Conservation (phyloP, 2,113 vertebrate genomes). For the Vireo altiloquus region DNA sequence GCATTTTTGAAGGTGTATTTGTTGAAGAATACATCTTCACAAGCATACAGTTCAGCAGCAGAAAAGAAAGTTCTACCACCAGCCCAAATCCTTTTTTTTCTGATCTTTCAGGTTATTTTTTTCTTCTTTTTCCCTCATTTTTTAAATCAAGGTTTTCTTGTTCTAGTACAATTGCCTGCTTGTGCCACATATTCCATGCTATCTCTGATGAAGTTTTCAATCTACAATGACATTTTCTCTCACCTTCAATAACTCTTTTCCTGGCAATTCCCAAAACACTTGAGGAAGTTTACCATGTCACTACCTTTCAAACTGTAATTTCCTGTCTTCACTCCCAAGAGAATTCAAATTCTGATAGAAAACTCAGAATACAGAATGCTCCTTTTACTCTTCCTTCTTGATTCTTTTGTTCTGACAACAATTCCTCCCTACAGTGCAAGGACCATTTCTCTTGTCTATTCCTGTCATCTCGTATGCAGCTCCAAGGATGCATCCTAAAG, state of each 20-base stretch:
- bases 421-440: not conserved
- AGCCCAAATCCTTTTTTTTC: not conserved
- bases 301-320: not conserved
- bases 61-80: not conserved
- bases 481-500: not conserved
- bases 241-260: not conserved
- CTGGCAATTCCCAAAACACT: not conserved
- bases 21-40: not conserved
- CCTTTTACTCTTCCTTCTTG: not conserved
- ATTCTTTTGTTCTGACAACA: accelerated
- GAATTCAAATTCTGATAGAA: not conserved
- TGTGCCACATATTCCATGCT: not conserved
- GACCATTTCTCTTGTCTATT: not conserved
- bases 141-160: not conserved
- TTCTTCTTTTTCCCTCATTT: accelerated
- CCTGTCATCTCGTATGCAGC: not conserved
- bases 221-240: not conserved
- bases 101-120: not conserved
- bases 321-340: not conserved
- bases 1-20: not conserved
- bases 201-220: not conserved
- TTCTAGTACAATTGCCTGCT: not conserved
- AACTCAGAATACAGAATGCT: not conserved
- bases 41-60: not conserved
- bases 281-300: not conserved